Percentiles rank a stretch among this genome's conserved stretches.
Evolutionary conservation across 2,113 vertebrate genomes (phyloP).

Genomic region (Anhinga anhinga): DNA sequence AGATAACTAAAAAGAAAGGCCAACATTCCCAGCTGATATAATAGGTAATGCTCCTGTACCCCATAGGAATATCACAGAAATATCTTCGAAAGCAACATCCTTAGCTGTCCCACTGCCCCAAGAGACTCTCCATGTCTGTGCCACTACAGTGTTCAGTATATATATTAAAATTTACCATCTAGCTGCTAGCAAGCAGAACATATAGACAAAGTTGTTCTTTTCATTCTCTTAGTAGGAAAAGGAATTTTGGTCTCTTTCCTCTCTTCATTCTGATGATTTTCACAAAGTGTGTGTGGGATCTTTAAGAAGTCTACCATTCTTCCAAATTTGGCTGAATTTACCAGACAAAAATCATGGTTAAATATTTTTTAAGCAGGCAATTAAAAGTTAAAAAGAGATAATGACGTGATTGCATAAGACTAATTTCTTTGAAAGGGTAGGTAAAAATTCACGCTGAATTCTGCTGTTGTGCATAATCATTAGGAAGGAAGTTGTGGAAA

Average conservation of each 20-base stretch:
- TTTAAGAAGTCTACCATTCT: background rate
- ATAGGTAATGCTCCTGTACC: background rate
- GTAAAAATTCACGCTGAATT: background rate
- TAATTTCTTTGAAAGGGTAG: background rate
- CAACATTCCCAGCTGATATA: background rate
- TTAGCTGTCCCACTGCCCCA: background rate
- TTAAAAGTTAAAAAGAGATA: background rate
- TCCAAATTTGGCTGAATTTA: background rate
- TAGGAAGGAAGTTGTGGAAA: background rate
- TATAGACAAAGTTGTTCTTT: background rate
- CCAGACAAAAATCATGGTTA: background rate
- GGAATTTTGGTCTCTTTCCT: background rate
- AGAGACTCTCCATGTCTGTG: background rate
- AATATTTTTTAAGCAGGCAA: background rate
- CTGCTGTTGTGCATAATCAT: background rate
- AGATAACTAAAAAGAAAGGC: background rate
- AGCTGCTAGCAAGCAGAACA: background rate
- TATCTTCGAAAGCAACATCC: background rate
- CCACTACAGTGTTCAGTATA: background rate
- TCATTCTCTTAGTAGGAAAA: background rate
- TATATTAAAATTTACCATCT: background rate
- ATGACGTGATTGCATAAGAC: fast-evolving
- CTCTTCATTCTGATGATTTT: background rate
- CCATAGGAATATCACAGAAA: background rate
- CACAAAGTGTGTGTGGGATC: background rate